These are phyloP conservation scores for Egretta garzetta DNA, from an alignment of 2,113 vertebrate genomes.

Conservation along the genomic window DNA sequence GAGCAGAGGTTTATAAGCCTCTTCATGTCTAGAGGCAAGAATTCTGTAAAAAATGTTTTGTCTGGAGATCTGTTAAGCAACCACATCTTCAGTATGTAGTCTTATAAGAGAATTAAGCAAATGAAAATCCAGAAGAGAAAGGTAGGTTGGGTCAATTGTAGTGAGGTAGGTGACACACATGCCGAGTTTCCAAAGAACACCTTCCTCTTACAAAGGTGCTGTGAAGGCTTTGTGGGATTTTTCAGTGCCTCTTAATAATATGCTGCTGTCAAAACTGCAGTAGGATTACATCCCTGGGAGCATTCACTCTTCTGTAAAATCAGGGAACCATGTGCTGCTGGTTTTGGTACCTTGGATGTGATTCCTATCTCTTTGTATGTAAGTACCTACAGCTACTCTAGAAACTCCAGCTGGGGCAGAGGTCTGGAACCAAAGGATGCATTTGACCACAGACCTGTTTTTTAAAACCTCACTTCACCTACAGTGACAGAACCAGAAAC, in stretches of 20 bases:
- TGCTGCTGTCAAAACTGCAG: not conserved
- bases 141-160: not conserved
- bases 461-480: not conserved
- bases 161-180: not conserved
- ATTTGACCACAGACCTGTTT: not conserved
- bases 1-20: not conserved
- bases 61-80: not conserved
- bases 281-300: not conserved
- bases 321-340: not conserved
- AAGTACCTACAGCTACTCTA: not conserved
- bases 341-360: not conserved
- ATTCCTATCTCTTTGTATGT: not conserved
- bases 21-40: not conserved
- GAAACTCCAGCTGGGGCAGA: not conserved
- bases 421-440: not conserved
- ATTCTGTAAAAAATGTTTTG: not conserved
- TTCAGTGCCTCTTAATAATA: fast-evolving
- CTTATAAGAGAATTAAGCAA: not conserved
- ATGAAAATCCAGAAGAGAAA: not conserved
- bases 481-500: not conserved
- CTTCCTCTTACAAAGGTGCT: not conserved
- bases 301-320: fast-evolving
- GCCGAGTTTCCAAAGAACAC: not conserved
- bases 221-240: not conserved
- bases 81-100: not conserved